Evolutionary conservation across 2,888 invertebrate genomes (phyloP), one percentile per base, ranked within the genome.

Genomic region (Epsilonema sp.): DNA sequence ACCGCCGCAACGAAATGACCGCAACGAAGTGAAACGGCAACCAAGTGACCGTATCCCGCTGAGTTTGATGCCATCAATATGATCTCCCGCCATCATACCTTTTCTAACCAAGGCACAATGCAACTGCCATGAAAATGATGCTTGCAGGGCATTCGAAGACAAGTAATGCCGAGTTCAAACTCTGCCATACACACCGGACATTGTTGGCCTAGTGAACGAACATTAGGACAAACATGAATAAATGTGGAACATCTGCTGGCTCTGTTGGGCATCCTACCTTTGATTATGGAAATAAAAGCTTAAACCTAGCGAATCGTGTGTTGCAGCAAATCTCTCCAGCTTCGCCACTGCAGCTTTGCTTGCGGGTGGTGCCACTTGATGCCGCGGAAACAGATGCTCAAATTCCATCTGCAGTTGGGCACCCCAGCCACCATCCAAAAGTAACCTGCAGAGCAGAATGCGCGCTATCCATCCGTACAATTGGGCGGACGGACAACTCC

Each of bases 111-210:
- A 21, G 81, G 78, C 51, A 80, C 59, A 55, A 86, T 79, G 62
- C 86, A 86, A 36, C 73, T 73, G 37, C 75, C 66, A 67, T 86
- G 85, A 65, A 80, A 87, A 45, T 72, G 67, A 66, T 87, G 86
- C 53, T 76, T 72, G 62, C 86, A 87, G 0, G 85, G 85, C 69
- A 87, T 70, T 58, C 76, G 67, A 60, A 76, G 80, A 1, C 74
- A 77, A 52, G 72, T 74, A 40, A 78, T 78, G 37, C 75, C 78
- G 47, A 66, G 61, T 52, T 71, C 70, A 57, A 76, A 78, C 36
- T 74, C 70, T 61, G 78, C 80, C 53, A 77, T 70, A 67, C 87
- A 87, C 46, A 87, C 76, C 0, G 84, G 77, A 63, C 87, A 86
- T 58, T 78, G 75, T 51, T 73, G 72, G 43, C 66, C 55, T 56